These are phyloP conservation scores for Perdita meconis DNA, from an alignment of 2,888 invertebrate species.

Conservation along the genomic window DNA sequence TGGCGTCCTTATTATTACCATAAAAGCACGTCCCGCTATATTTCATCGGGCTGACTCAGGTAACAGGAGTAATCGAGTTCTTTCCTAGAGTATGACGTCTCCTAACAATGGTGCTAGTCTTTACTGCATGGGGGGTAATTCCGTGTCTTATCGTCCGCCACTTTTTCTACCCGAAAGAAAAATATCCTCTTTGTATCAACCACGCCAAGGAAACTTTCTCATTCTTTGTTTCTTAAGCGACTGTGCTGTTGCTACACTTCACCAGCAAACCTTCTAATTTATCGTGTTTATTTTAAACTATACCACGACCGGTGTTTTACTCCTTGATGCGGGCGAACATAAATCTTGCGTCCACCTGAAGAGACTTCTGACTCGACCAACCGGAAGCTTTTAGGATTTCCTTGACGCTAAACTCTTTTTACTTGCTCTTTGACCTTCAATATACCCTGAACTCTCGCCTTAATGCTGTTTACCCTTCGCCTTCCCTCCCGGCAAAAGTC, in stretches of 20 bases:
- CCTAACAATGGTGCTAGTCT: conserved; percentile 41
- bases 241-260: conserved; percentile 4
- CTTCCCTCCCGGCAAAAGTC: not conserved
- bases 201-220: conserved; percentile 37
- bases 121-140: conserved; percentile 49
- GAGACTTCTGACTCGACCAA: too few species aligned
- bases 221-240: conserved; percentile 52
- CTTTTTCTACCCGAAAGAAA: conserved; percentile 46
- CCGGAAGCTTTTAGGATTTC: not conserved
- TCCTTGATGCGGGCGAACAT: too few species aligned
- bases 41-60: conserved; percentile 29
- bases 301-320: not conserved
- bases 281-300: not conserved
- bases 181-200: conserved; percentile 53
- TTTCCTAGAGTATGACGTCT: conserved; percentile 47
- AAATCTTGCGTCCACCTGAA: too few species aligned
- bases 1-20: conserved; percentile 39
- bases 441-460: not conserved
- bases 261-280: conserved; percentile 1
- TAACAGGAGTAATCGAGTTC: conserved; percentile 52
- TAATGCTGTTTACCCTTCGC: not conserved
- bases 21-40: conserved; percentile 35
- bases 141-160: conserved; percentile 50
- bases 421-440: not conserved
- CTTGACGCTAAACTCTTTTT: not conserved